These are phyloP conservation scores for Nymphalis c-album DNA, from an alignment of 2,888 invertebrate species.

Conservation along the genomic window DNA sequence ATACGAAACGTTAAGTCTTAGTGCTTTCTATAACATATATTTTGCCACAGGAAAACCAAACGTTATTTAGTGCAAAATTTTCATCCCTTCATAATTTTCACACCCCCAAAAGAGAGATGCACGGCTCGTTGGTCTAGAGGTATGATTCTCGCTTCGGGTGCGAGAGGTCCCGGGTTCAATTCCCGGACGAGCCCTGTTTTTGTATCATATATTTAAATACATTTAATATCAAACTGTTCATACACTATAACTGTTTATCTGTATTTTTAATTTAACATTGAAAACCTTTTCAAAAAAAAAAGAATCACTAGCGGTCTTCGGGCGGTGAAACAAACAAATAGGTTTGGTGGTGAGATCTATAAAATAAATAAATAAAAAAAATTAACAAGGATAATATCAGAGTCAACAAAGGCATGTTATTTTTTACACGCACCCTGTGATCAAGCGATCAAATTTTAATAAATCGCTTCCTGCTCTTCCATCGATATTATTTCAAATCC, in stretches of 20 bases:
- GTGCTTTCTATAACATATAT: too few relatives aligned
- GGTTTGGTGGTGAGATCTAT: slow-evolving; percentile 6
- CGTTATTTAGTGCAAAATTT: neutral
- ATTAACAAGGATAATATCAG: slow-evolving; percentile 39
- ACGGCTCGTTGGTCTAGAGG: slow-evolving; percentile 82
- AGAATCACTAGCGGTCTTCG: slow-evolving; percentile 9
- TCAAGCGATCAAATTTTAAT: slow-evolving; percentile 60
- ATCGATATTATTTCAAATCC: slow-evolving; percentile 55
- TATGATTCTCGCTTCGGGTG: slow-evolving; percentile 83
- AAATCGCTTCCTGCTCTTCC: slow-evolving; percentile 69
- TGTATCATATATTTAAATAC: neutral
- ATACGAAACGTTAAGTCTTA: too few relatives aligned
- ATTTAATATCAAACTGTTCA: too few relatives aligned
- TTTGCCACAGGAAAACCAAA: too few relatives aligned
- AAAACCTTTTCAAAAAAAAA: neutral
- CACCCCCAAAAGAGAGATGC: neutral
- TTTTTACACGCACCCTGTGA: slow-evolving; percentile 60
- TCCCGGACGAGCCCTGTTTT: slow-evolving; percentile 78
- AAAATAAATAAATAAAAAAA: slow-evolving; percentile 40
- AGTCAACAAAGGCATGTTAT: slow-evolving; percentile 54
- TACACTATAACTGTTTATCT: too few relatives aligned
- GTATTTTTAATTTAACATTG: neutral
- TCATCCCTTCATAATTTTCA: slow-evolving; percentile 17
- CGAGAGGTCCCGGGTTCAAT: slow-evolving; percentile 83
- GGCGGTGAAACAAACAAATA: slow-evolving; percentile 16